Percentiles rank a stretch among this genome's conserved stretches.
Conservation (phyloP, 2,113 vertebrate genomes). For the Microtus montanus region DNA sequence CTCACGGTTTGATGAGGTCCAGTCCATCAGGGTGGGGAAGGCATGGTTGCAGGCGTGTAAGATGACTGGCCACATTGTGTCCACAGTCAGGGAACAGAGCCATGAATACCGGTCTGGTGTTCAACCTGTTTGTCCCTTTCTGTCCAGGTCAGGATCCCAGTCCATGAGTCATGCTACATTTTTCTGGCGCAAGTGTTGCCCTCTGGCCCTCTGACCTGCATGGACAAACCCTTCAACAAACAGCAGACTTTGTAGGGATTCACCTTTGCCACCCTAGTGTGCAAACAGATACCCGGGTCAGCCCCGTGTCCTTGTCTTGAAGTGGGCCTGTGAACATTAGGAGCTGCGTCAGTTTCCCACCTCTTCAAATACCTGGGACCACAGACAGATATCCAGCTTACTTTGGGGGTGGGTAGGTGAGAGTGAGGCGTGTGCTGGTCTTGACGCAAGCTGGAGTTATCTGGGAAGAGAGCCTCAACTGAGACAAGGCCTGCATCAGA, state of each 20-base stretch:
- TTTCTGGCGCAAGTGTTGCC: not conserved
- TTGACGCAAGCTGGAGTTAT: not conserved
- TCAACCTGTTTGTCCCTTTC: not conserved
- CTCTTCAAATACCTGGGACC: not conserved
- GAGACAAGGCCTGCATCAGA: not conserved
- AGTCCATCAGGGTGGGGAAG: not conserved
- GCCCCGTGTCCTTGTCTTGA: not conserved
- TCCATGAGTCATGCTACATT: not conserved
- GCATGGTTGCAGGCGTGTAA: not conserved
- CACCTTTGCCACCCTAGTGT: not conserved
- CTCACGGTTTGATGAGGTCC: not conserved
- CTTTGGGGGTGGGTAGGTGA: not conserved
- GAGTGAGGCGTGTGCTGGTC: not conserved
- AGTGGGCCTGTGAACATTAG: not conserved
- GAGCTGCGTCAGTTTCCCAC: not conserved
- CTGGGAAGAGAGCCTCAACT: not conserved
- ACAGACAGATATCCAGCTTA: not conserved
- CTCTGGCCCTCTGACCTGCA: not conserved
- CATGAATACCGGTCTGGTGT: not conserved
- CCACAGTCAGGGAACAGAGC: not conserved
- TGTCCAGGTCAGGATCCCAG: not conserved
- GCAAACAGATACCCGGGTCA: not conserved
- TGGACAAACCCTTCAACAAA: not conserved
- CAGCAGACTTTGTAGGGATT: not conserved
- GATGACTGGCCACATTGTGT: not conserved